Base-by-base conservation (phyloP, 2,888 invertebrate species). In the Agriopis marginaria region DNA sequence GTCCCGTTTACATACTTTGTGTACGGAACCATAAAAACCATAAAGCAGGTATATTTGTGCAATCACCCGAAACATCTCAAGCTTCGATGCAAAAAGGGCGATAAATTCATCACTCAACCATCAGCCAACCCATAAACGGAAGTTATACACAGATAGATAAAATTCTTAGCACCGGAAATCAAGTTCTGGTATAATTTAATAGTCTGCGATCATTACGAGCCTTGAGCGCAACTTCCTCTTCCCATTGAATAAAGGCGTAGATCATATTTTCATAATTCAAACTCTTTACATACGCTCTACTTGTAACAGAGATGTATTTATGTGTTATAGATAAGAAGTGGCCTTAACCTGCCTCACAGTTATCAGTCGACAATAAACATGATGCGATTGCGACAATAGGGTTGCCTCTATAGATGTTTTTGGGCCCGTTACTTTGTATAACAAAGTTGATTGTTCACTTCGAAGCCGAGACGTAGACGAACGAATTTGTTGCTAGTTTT, bases 291-390 rank as follows among this genome's bases (percentile, higher is more conserved):
- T 60, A 59, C 50, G 8, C 10, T 56, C 42, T 51, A 51, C 49
- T 53, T 61, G 39, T 71, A 64, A 40, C 45, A 54, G 60, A 12
- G 14, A 47, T 51, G 47, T 56, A 50, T 67, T 23, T 5, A 77
- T 55, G 51, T 76, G 70, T 73, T 72, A 74, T 73, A 82, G 89
- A 90, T 90, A 91, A 84, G 68, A 70, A 32, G 70, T 86, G 88
- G 87, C 91, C 90, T 90, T 89, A 87, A 89, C 89, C 89, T 78
- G 71, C 66, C 59, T 49, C 75, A 75, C 79, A 73, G 73, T 81
- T 88, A 88, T 86, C 86, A 83, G 82, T 82, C 82, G 83, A 83
- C 82, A 84, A 84, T 82, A 81, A 83, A 82, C 76, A 80, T 80
- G 73, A 73, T 60, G 73, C 77, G 80, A 80, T 78, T 74, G 75